Evolutionary conservation across 1,140 invertebrate species (phyloP), one percentile per base, ranked within the genome.

Genomic region (Trichonephila inaurata): DNA sequence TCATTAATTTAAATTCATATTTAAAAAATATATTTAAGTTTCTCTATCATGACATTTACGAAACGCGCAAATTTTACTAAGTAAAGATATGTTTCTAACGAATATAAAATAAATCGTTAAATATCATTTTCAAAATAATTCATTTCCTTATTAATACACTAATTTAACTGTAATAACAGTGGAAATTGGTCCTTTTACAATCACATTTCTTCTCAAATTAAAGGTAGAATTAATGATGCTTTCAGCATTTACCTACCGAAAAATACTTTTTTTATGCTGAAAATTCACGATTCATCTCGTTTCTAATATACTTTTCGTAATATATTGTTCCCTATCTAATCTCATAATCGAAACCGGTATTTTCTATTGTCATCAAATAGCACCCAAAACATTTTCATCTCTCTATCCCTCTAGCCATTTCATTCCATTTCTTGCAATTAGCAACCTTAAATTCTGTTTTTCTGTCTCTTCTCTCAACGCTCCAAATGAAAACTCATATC

Each of bases 351-450:
- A 40, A 18, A 77, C 33, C 2, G 24, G 33, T 19, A 6, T 33
- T 77, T 77, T 19, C 72, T 19, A 19, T 77, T 77, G 72, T 77
- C 28, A 33, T 40, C 12, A 18, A 1, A 33, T 19, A 16, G 12
- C 33, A 77, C 33, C 72, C 72, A 77, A 77, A 77, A 51, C 51
- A 51, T 51, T 51, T 51, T 51, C 72, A 77, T 77, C 72, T 28
- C 28, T 18, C 28, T 18, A 40, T 28, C 66, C 72, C 72, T 18
- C 28, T 33, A 18, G 72, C 72, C 18, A 24, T 24, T 69, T 69
- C 19, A 69, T 69, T 77, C 72, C 72, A 77, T 28, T 77, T 77
- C 72, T 77, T 77, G 72, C 72, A 77, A 77, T 40, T 77, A 77
- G 5, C 66, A 12, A 12, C 72, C 72, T 18, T 16, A 7, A 33